A percentile compares a stretch with the other conserved stretches of the same genome.
Evolutionary conservation across 2,797 vertebrate genomes (phyloP).

Genomic region (Peromyscus melanophrys): DNA sequence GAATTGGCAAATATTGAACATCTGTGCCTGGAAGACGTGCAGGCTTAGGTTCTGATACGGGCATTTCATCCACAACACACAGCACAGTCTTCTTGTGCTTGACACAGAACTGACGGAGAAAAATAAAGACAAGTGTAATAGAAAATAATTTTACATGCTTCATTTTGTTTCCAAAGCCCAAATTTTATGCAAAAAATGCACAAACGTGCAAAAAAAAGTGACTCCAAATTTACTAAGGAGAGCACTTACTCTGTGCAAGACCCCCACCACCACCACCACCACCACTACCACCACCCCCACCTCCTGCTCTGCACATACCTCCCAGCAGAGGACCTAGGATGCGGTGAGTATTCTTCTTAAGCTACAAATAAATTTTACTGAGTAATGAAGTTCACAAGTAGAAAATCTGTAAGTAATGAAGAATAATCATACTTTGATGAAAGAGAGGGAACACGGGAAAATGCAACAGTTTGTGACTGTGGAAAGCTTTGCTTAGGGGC

Average conservation of each 20-base stretch:
- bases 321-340: background rate
- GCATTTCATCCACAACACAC: background rate
- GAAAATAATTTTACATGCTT: background rate
- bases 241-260: background rate
- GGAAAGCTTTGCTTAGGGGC: background rate
- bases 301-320: background rate
- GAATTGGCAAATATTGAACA: background rate
- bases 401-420: background rate
- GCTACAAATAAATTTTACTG: background rate
- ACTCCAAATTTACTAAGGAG: background rate
- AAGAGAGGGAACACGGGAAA: background rate
- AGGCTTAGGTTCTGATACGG: background rate
- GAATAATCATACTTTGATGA: background rate
- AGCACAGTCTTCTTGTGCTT: background rate
- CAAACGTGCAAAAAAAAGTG: background rate
- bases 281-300: background rate
- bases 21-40: background rate
- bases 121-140: background rate
- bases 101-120: background rate
- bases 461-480: background rate
- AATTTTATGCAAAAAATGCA: background rate
- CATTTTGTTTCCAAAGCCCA: background rate
- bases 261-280: background rate
- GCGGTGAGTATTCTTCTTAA: background rate
- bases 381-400: background rate